Base-by-base conservation (phyloP, 2,797 vertebrate species). In the Peromyscus melanophrys region DNA sequence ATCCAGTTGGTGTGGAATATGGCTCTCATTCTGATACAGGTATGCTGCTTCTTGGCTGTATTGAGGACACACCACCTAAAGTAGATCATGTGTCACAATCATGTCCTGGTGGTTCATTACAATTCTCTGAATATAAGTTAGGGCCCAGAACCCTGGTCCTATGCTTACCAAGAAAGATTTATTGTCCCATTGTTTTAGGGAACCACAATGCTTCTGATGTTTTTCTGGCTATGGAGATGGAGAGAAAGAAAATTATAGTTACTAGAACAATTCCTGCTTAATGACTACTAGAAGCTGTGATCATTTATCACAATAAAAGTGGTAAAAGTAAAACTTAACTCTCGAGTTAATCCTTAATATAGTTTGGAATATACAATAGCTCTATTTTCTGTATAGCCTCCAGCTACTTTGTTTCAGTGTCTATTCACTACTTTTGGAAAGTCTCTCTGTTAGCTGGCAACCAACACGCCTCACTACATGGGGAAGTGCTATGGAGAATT, bases 281-380 rank as follows among this genome's bases (percentile, higher is more conserved):
- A 57, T 23, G 75, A 9, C 6, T 93, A 12, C 19, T 31, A 34
- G n/a, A 23, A 40, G 25, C 31, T 34, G 46, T 87, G 25, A 59
- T 69, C 89, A 84, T 81, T 61, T 84, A 49, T 77, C 82, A 6
- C 14, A 96, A 85, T 75, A 37, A 90, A 94, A 61, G 71, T 73
- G 37, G 57, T 59, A 46, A 83, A 84, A 92, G 29, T 52, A 52
- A 27, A 89, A 55, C 75, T 57, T 81, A 87, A 80, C 65, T 40
- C 23, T 10, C 17, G 40, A 77, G 29, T 16, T 77, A 2, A 43
- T 49, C 34, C 4, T 16, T 83, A 86, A 76, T 65, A 77, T 80
- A 69, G 0, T 55, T 92, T 93, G 9, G 6, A 83, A 55, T 43
- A 61, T 37, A 77, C 73, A 67, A 86, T 76, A 94, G 69, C 11